Percentiles rank a stretch among this genome's conserved stretches.
Evolutionary conservation across 2,797 vertebrate species (phyloP).

Genomic region (Intellagama lesueurii): DNA sequence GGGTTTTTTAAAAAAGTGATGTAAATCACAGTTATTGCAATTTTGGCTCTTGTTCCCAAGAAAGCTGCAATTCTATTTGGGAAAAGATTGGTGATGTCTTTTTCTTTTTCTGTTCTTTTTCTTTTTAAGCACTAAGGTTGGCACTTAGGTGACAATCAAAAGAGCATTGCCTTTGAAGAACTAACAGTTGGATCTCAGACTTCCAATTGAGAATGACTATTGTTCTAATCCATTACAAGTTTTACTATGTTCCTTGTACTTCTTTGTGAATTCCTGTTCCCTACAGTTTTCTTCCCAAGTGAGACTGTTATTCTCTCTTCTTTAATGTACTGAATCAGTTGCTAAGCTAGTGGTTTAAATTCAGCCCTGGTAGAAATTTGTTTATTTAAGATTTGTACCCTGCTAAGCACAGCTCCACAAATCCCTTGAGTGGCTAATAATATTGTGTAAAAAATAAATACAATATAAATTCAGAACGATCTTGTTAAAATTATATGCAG

Average conservation of each 20-base stretch:
- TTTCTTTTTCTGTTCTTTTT: not conserved
- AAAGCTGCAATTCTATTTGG: slow-evolving; percentile 2
- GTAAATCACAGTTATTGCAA: not conserved
- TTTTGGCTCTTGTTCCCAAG: slow-evolving; percentile 2
- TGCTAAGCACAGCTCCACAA: not conserved
- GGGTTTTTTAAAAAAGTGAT: not conserved
- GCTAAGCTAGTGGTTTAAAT: not conserved
- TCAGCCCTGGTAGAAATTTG: not conserved
- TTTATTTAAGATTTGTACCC: not conserved
- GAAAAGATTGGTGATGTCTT: not conserved
- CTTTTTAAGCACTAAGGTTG: not conserved
- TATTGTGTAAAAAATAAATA: not conserved
- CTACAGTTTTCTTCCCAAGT: not conserved
- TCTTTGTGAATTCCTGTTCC: not conserved
- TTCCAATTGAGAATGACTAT: not conserved
- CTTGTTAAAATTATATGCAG: not conserved
- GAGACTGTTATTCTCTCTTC: not conserved
- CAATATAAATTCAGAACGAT: not conserved
- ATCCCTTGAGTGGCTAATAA: not conserved
- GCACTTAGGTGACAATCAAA: slow-evolving; percentile 6
- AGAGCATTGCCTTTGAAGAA: not conserved
- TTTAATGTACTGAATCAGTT: not conserved
- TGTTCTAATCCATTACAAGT: slow-evolving; percentile 1
- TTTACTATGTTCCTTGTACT: not conserved
- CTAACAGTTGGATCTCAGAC: not conserved